phyloP scores from a whole-genome alignment of 2,797 vertebrate genomes.

The Decapterus maruadsi region DNA sequence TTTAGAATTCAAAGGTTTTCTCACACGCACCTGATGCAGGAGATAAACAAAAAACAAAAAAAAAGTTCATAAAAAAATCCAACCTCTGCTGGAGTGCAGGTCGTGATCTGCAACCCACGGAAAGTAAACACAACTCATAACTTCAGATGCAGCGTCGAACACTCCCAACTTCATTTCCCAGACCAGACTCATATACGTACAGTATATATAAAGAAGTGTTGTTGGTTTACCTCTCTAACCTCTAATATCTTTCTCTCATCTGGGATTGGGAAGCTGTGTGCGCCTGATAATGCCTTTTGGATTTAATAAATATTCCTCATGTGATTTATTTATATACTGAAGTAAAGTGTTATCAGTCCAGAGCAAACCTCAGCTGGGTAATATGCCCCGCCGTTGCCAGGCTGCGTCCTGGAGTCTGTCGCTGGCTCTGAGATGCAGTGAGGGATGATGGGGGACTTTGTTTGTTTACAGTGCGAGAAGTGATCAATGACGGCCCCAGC shows the following conservation, averaged over 20 bases:
- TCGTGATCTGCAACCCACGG: background rate
- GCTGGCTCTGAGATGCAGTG: conserved; percentile 15
- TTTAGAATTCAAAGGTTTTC: conserved; percentile 18
- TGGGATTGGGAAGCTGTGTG: conserved; percentile 25
- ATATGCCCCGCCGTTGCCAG: conserved; percentile 23
- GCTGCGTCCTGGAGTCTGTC: conserved; percentile 39
- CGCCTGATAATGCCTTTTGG: conserved; percentile 47
- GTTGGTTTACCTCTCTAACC: conserved; percentile 1
- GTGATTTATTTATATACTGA: conserved; percentile 59
- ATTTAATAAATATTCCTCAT: conserved; percentile 56
- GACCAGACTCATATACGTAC: background rate
- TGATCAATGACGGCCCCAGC: conserved; percentile 66
- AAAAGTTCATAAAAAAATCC: background rate
- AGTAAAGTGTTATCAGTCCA: conserved; percentile 63
- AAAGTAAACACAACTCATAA: conserved; percentile 1
- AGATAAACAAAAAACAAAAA: background rate
- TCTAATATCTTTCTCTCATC: conserved; percentile 44
- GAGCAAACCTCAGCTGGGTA: conserved; percentile 48
- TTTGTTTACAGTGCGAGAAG: conserved; percentile 50
- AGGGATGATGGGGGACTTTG: conserved; percentile 50
- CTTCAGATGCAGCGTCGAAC: conserved; percentile 7
- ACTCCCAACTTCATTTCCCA: conserved; percentile 17
- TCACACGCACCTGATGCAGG: background rate
- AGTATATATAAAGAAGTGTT: conserved; percentile 9
- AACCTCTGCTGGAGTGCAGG: background rate